Evolutionary conservation across 2,797 vertebrate genomes (phyloP), one percentile per base, ranked within the genome.

Genomic region (Diplodus puntazzo): DNA sequence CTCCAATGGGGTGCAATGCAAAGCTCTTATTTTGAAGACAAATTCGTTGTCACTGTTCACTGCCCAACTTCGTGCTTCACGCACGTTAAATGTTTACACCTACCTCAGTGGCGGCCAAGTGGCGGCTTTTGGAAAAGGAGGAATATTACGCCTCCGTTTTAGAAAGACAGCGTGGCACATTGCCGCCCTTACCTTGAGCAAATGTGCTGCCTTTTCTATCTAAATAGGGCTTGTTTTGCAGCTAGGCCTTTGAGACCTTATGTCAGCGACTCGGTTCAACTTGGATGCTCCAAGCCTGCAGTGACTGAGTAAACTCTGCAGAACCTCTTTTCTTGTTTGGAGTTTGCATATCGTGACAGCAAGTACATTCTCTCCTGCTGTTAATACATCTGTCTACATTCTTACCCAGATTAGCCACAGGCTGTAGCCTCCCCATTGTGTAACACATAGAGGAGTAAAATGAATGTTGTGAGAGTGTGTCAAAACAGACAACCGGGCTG

Each of bases 371-470:
- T 60, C 39, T 72, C 50, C 82, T 72, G 77, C 77, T 69, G 69
- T 65, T 48, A 42, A 65, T 69, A 71, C 64, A 80, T 84, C 58
- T 69, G 81, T 84, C 74, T 53, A 10, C 82, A 65, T 79, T 79
- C 81, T 74, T 62, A 27, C 42, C 42, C 12, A 62, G 73, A 85
- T 79, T 83, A 77, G 69, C 72, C 21, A 8, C 69, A 49, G 75
- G 69, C 21, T 5, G 18, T 14, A 58, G 69, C 68, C 48, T 55
- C 61, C 49, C 39, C 34, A 23, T 83, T 83, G 71, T 67, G 75
- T 57, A 81, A 84, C 77, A 73, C 53, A 74, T 20, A 59, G 20
- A 69, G 59, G 70, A 80, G 63, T 17, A 25, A 79, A 69, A 87
- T 77, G 69, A 73, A 72, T 59, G 77, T 55, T 53, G 69, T 55